Evolutionary conservation across 2,888 invertebrate species (phyloP), one percentile per base, ranked within the genome.

Genomic region (Parochlus steinenii): DNA sequence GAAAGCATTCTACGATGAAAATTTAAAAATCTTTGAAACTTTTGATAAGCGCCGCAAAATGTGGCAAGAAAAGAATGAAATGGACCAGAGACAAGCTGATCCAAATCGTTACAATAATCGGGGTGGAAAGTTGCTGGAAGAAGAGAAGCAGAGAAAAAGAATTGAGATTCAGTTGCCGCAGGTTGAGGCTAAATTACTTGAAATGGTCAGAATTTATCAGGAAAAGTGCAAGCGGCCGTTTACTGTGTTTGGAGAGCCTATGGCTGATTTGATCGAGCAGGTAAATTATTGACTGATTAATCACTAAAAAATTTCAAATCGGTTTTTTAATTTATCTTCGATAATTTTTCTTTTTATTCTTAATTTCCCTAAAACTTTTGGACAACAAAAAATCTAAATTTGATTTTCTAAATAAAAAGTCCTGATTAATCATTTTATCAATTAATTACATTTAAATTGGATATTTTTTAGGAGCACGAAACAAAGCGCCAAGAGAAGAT

Each of bases 61-160:
- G 2, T 87, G 83, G 76, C 58, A 68, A 15, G 73, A 81, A 48
- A 75, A 80, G 71, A 61, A 69, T 3, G 77, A 78, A 40, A 55
- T 89, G 31, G 7, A 28, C 7, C 82, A 87, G 43, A 69, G 74
- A 33, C 76, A 80, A 0, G 67, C 69, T n/a, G 80, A 83, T 47
- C 81, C 83, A 0, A 75, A 77, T 43, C 68, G 90, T 1, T 85
- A 76, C 50, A 76, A 83, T 45, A 89, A 90, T 55, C 68, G 92
- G 23, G 89, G 90, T 1, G 87, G 90, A 0, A 78, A 82, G 43
- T 59, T 92, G 5, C 58, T 92, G 2, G 69, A 71, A 33, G 90
- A 90, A 51, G 90, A 92, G 54, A 83, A 77, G 46, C 82, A 85
- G 47, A 61, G 89, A n/a, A 89, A 83, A 52, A 63, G 68, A 6